A percentile compares a stretch with the other conserved stretches of the same genome.
phyloP scores from a whole-genome alignment of 2,113 vertebrate species.

The Strigops habroptila region DNA sequence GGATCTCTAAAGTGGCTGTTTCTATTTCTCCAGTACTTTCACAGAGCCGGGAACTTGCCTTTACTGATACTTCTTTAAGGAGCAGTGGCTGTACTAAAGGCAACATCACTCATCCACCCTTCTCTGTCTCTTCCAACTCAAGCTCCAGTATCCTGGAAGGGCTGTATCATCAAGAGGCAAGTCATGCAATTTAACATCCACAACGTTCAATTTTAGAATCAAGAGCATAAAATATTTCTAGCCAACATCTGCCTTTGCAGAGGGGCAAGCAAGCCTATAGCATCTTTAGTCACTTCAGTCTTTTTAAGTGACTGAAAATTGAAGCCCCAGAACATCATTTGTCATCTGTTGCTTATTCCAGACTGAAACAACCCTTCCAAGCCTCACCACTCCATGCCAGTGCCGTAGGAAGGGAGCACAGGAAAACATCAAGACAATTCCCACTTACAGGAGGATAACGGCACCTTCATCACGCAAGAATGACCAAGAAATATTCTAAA shows the following conservation, averaged over 20 bases:
- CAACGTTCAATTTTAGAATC: constrained; percentile 12
- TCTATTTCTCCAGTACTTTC: not conserved
- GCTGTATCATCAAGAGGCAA: not conserved
- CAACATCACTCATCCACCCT: not conserved
- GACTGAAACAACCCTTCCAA: not conserved
- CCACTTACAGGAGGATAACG: not conserved
- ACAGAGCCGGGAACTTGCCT: not conserved
- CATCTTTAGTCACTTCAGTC: not conserved
- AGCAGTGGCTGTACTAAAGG: not conserved
- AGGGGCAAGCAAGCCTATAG: not conserved
- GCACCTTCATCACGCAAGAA: not conserved
- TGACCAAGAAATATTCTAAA: not conserved
- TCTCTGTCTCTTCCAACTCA: not conserved
- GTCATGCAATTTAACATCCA: not conserved
- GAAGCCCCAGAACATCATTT: not conserved
- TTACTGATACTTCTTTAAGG: not conserved
- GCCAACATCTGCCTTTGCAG: not conserved
- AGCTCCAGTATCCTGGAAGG: not conserved
- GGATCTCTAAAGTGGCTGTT: not conserved
- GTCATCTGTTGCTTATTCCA: not conserved
- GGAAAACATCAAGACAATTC: not conserved
- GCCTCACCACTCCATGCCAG: not conserved
- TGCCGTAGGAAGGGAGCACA: not conserved
- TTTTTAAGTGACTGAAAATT: not conserved
- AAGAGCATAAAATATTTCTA: constrained; percentile 18